Base-by-base conservation (phyloP, 2,888 invertebrate genomes). In the Antheraea assamensis region DNA sequence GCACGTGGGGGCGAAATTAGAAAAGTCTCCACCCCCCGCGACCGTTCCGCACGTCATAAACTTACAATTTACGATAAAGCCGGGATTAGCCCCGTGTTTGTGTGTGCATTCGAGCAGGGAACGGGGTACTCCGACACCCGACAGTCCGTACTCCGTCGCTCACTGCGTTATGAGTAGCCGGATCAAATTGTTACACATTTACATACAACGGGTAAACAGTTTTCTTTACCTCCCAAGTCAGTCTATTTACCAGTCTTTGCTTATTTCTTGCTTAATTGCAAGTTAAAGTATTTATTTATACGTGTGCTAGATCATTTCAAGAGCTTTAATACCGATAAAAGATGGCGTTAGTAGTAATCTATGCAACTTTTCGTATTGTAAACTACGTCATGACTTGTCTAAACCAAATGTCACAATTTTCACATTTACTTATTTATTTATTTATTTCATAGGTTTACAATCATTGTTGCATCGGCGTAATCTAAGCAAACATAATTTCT, bases 11-110 rank as follows among this genome's bases (percentile, higher is more conserved):
- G 91, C 89, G 90, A 93, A 94, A 93, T 94, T 93, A 93, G 93
- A 93, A 93, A 93, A 92, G 90, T 92, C 90, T 84, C 83, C 87
- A 87, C 81, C 83, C 84, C 83, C 87, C 89, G 84, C 89, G 86
- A 86, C 90, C 95, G 91, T 93, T 94, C 93, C 90, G 94, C 94
- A 95, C 95, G 95, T 95, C 95, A 95, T 95, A 95, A 95, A 95
- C 94, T 95, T 94, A 95, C 95, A 93, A 95, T 95, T 95, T 95
- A 95, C 95, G 95, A 94, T 95, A 94, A 94, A 93, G 91, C 88
- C 88, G 90, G 95, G 95, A 95, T 95, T 95, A 95, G 94, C 94
- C 85, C 87, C 92, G 93, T 94, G 94, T 93, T 92, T 93, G 93
- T 92, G 90, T 24, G 91, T 92, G 93, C 93, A 92, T 91, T 90